Conservation (phyloP, 23 tunicate species). For the Clavelina lepadiformis region DNA sequence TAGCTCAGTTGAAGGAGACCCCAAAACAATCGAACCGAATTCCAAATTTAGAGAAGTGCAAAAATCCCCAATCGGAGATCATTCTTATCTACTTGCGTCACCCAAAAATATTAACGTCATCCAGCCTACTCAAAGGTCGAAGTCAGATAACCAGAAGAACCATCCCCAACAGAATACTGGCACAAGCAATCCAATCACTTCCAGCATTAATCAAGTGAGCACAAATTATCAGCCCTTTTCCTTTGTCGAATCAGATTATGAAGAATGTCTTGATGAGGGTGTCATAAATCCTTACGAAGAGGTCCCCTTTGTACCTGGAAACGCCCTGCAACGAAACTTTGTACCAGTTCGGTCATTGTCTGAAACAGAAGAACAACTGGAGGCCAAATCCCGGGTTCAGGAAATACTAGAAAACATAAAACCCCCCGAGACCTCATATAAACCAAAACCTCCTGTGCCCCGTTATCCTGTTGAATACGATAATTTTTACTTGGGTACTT, state of each 20-base stretch:
- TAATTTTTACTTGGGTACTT: constrained; percentile 29
- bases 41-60: no score
- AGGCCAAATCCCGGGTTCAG: constrained; percentile 39
- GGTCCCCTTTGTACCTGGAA: constrained; percentile 21
- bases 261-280: constrained; percentile 44
- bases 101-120: no score
- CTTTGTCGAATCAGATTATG: constrained; percentile 14
- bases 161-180: no score
- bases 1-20: no score
- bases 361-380: constrained; percentile 35
- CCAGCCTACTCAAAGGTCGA: no score
- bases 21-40: no score
- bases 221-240: constrained; percentile 14
- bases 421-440: constrained; percentile 40
- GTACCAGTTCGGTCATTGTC: neutral
- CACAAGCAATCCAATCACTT: no score
- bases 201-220: neutral
- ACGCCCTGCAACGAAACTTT: neutral
- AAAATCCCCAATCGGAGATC: no score
- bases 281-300: constrained; percentile 61
- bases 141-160: no score
- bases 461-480: constrained; percentile 63
- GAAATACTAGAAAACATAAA: constrained; percentile 49
- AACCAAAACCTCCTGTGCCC: constrained; percentile 51
- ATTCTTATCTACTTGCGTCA: no score